Evolutionary conservation across 1,140 invertebrate species (phyloP).

Genomic region (Pogonognathellus flavescens): DNA sequence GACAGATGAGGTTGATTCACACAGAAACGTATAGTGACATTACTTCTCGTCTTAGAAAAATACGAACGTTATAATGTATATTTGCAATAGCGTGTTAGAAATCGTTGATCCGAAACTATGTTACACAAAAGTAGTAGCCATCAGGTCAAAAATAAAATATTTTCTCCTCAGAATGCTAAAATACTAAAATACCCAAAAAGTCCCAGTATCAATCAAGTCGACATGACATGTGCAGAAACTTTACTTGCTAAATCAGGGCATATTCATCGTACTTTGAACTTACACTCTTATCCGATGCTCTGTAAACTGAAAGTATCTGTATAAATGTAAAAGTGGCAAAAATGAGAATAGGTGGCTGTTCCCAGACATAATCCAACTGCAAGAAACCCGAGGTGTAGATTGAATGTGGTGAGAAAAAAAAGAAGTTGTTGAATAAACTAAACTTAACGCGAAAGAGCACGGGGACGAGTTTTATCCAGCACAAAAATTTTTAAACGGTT

Average conservation of each 20-base stretch:
- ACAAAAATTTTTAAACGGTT: slow-evolving; percentile 1
- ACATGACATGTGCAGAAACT: slow-evolving; percentile 41
- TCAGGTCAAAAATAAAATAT: slow-evolving; percentile 34
- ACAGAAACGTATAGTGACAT: not conserved
- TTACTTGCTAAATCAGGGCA: slow-evolving; percentile 7
- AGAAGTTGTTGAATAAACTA: slow-evolving; percentile 37
- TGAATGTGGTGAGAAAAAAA: slow-evolving; percentile 23
- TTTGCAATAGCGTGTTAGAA: not conserved
- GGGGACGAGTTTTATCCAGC: slow-evolving; percentile 20
- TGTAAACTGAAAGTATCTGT: slow-evolving; percentile 2
- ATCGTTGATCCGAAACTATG: not conserved
- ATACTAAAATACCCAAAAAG: not conserved
- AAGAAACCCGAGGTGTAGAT: not conserved
- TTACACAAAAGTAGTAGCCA: slow-evolving; percentile 16
- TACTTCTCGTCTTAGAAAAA: not conserved
- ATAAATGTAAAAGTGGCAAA: not conserved
- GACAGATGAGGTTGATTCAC: slow-evolving; percentile 38
- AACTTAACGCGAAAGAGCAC: slow-evolving; percentile 18
- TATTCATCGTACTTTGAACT: slow-evolving; percentile 11
- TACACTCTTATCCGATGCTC: not conserved
- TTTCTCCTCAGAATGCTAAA: slow-evolving; percentile 38
- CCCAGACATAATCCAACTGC: not conserved
- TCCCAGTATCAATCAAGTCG: slow-evolving; percentile 33
- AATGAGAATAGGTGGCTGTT: slow-evolving; percentile 7
- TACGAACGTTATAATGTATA: not conserved